Evolutionary conservation across 2,797 vertebrate genomes (phyloP).

Genomic region (Rhynchotus rufescens): DNA sequence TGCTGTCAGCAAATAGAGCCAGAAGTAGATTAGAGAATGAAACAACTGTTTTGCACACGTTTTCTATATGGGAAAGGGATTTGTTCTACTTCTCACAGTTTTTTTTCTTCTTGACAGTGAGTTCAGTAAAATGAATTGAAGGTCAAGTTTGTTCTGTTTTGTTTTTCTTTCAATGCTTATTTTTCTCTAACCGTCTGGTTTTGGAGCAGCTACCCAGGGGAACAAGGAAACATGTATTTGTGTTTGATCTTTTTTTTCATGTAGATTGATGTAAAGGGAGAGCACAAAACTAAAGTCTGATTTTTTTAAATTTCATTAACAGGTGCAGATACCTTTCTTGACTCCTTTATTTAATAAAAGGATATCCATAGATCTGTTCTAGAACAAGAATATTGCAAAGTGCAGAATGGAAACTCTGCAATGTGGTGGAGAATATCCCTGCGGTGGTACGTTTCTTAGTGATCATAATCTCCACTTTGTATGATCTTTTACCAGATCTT

Average conservation of each 20-base stretch:
- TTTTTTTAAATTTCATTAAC: neutral
- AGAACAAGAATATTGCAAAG: no score
- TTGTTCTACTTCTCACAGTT: neutral
- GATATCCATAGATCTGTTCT: no score
- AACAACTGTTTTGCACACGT: neutral
- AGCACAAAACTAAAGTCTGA: neutral
- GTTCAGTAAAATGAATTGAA: neutral
- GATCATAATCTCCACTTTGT: slow-evolving; percentile 22
- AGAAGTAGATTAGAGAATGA: neutral
- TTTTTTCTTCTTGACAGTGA: neutral
- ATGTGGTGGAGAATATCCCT: slow-evolving; percentile 25
- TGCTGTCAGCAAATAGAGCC: neutral
- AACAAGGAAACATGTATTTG: neutral
- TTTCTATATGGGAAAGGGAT: neutral
- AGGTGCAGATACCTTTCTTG: neutral
- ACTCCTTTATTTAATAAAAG: neutral
- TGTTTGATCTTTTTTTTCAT: neutral
- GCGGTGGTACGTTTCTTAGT: slow-evolving; percentile 36
- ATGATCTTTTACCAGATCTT: neutral
- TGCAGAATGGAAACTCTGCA: neutral
- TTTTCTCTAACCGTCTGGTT: neutral
- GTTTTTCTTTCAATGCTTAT: neutral
- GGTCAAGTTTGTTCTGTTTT: neutral
- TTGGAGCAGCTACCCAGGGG: neutral
- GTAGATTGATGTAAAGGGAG: neutral